phyloP scores from a whole-genome alignment of 2,113 vertebrate genomes.

The Bolborhynchus lineola region DNA sequence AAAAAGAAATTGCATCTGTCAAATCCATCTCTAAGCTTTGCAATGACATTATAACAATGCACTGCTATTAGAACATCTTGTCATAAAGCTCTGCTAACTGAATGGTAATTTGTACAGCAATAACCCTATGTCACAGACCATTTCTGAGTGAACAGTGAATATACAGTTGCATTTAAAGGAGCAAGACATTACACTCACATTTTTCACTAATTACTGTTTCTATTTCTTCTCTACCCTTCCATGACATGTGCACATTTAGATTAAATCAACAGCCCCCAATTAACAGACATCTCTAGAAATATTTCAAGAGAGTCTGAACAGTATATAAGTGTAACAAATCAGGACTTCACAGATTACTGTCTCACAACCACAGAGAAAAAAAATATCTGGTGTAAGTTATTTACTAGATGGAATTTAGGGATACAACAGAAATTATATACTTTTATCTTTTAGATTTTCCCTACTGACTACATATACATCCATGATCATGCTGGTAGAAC shows the following conservation, averaged over 20 bases:
- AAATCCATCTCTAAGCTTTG: conserved; percentile 1
- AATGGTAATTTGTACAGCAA: not conserved
- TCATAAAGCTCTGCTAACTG: not conserved
- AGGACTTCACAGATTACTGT: not conserved
- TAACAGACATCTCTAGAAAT: not conserved
- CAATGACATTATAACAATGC: conserved; percentile 3
- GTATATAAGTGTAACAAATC: not conserved
- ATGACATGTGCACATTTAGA: not conserved
- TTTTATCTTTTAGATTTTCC: not conserved
- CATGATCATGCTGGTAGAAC: not conserved
- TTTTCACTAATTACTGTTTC: not conserved
- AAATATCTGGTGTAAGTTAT: not conserved
- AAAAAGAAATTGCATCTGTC: conserved; percentile 15
- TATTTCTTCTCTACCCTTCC: not conserved
- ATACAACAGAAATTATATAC: not conserved
- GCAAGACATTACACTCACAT: not conserved
- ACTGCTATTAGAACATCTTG: not conserved
- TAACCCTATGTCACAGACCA: not conserved
- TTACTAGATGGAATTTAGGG: not conserved
- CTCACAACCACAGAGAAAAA: too few species aligned
- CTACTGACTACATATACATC: not conserved
- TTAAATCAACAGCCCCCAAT: not conserved
- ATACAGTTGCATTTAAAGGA: not conserved
- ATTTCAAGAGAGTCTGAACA: not conserved
- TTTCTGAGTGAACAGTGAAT: not conserved